Percentiles rank a stretch among this genome's conserved stretches.
Conservation (phyloP, 1,140 invertebrate genomes). For the Brachionus sp. region DNA sequence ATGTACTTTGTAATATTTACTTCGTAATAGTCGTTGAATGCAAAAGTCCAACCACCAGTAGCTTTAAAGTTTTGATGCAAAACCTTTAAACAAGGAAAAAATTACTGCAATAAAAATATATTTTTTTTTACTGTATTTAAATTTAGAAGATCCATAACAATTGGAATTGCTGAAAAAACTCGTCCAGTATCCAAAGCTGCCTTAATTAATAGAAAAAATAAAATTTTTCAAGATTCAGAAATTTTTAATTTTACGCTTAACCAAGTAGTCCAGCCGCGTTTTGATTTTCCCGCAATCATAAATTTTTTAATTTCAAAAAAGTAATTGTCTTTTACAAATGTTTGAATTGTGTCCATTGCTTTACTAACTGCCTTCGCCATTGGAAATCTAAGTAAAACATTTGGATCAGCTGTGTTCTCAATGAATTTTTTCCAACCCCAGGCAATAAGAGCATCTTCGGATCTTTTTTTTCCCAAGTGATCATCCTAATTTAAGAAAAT, state of each 20-base stretch:
- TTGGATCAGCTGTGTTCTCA: conserved; percentile 9
- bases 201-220: neutral
- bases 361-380: conserved; percentile 50
- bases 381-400: neutral
- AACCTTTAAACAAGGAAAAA: neutral
- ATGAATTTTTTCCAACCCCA: conserved; percentile 50
- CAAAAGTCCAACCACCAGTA: conserved; percentile 38
- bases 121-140: conserved; percentile 49
- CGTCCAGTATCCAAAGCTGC: conserved; percentile 31
- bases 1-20: conserved; percentile 25
- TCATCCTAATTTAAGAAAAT: neutral
- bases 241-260: neutral
- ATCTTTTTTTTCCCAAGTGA: neutral
- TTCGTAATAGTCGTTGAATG: conserved; percentile 35
- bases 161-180: conserved; percentile 33
- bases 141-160: conserved; percentile 51
- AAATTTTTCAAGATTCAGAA: neutral
- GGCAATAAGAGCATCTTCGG: conserved; percentile 52
- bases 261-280: conserved; percentile 34
- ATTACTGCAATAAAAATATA: neutral
- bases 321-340: neutral
- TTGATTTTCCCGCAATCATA: conserved; percentile 37
- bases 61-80: conserved; percentile 40
- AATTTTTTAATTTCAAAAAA: conserved; percentile 22
- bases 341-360: conserved; percentile 51